Percentiles rank a stretch among this genome's conserved stretches.
phyloP scores from a whole-genome alignment of 2,888 invertebrate species.

The Acleris laterana region DNA sequence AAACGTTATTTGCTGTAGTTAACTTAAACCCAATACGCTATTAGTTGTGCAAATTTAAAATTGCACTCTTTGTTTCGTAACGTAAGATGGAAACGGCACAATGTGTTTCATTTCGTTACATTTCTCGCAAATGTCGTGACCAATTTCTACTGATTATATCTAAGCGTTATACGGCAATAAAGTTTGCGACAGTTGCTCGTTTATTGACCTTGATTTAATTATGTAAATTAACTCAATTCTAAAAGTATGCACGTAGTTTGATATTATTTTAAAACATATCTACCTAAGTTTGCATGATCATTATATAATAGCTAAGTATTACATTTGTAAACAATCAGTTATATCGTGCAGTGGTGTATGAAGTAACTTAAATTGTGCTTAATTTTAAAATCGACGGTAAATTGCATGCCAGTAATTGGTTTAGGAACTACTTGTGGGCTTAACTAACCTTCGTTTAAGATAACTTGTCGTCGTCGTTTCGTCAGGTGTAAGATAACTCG shows the following conservation, averaged over 20 bases:
- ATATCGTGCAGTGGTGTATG: background rate
- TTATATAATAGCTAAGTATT: background rate
- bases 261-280: background rate
- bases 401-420: background rate
- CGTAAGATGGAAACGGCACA: constrained; percentile 6
- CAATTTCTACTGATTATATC: background rate
- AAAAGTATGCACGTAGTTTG: background rate
- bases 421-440: background rate
- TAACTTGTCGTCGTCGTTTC: too few species aligned
- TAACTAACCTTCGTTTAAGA: too few species aligned
- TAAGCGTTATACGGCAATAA: background rate
- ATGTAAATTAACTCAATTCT: background rate
- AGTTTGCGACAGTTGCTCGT: background rate
- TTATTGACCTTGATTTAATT: constrained; percentile 2
- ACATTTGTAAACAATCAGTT: background rate
- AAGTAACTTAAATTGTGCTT: background rate
- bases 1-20: constrained; percentile 3
- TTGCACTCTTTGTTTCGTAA: constrained; percentile 15
- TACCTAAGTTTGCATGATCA: background rate
- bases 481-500: too few species aligned
- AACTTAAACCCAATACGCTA: background rate
- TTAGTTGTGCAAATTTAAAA: constrained; percentile 20
- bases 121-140: constrained; percentile 10
- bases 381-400: background rate
- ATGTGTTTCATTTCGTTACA: constrained; percentile 6